Evolutionary conservation across 2,797 vertebrate species (phyloP), one percentile per base, ranked within the genome.

Genomic region (Scyliorhinus canicula): DNA sequence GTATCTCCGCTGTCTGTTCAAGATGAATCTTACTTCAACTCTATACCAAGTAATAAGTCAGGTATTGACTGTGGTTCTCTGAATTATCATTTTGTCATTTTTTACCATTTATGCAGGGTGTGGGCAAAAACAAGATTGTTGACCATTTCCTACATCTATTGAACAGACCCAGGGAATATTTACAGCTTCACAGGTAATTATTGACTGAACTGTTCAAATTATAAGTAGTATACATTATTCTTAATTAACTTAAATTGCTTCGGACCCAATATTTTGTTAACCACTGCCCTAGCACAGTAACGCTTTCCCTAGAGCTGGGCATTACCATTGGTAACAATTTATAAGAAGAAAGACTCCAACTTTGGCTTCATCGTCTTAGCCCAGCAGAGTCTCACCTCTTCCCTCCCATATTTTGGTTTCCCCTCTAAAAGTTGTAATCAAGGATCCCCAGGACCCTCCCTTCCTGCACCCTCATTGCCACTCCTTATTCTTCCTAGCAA

Each of bases 121-220:
- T 99, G 44, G 99, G 99, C 71, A 99, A 99, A 96, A 99, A 99
- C 97, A 99, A 99, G 97, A 97, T 99, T 84, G 98, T 99, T 95
- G 99, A 99, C 97, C 97, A 98, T 96, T 99, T 99, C 95, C 98
- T 99, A 95, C 98, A 99, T 95, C 98, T 99, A 60, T 97, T 99
- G 96, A 99, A 99, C 96, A 97, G 99, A 93, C 98, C 99, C 44
- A 98, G 99, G 96, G 99, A 99, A 95, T 99, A 99, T 97, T 98
- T 99, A 31, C 99, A 99, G 95, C 98, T 99, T 52, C 99, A 99
- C 96, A 98, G 99, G 99, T 99, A 97, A 95, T 35, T 21, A 1
- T 94, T 67, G 95, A 50, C 65, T 14, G 24, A 24, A 93, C 67
- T 35, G 21, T 65, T 31, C 40, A 40, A 28, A 65, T 91, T 40